A percentile compares a stretch with the other conserved stretches of the same genome.
These are phyloP conservation scores for Cactoblastis cactorum DNA, from an alignment of 2,888 invertebrate genomes.

Conservation along the genomic window DNA sequence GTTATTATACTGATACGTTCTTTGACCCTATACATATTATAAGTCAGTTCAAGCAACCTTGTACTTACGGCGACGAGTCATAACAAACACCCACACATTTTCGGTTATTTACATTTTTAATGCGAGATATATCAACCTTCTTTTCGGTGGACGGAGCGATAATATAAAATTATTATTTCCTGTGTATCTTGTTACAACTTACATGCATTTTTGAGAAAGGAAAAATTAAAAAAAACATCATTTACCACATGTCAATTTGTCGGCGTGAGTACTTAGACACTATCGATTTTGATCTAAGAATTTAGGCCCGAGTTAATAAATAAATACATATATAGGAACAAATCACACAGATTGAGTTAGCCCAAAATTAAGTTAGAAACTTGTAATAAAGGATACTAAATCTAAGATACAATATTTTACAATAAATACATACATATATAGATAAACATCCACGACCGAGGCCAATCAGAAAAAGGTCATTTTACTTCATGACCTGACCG, in stretches of 20 bases:
- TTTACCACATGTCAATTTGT: background rate
- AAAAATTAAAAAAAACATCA: background rate
- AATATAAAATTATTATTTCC: slow-evolving; percentile 5
- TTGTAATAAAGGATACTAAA: no score
- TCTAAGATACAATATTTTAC: no score
- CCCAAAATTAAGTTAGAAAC: no score
- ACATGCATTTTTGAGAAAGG: background rate
- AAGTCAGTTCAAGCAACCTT: background rate
- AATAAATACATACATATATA: no score
- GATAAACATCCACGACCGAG: no score
- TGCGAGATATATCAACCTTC: slow-evolving; percentile 2
- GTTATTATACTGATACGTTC: background rate
- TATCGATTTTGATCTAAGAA: no score
- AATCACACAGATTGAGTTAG: no score
- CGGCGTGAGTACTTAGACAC: background rate
- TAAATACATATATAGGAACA: no score
- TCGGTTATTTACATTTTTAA: slow-evolving; percentile 3
- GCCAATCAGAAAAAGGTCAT: no score
- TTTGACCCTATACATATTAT: background rate
- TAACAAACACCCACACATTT: slow-evolving; percentile 5
- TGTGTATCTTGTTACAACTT: slow-evolving; percentile 2
- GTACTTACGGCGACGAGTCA: background rate
- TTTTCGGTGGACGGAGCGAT: background rate
- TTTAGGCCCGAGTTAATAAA: no score
- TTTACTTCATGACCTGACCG: no score